Conservation (phyloP, 2,113 vertebrate species). For the Lamprotornis superbus region DNA sequence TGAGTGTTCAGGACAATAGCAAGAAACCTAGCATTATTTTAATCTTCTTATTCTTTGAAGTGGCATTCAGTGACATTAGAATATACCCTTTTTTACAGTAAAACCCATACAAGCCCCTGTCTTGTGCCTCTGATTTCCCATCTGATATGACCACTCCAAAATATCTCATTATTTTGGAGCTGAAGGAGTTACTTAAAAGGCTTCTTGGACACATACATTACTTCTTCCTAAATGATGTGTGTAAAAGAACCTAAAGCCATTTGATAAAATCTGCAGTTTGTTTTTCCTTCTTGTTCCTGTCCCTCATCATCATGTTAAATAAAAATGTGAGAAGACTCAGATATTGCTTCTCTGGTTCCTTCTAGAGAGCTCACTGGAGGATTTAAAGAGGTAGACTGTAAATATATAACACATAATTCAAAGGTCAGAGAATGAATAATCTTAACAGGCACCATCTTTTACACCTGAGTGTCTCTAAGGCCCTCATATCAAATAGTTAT, state of each 20-base stretch:
- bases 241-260: background rate
- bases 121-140: background rate
- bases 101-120: background rate
- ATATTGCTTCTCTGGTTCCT: background rate
- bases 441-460: background rate
- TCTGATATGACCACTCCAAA: background rate
- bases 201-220: background rate
- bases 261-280: background rate
- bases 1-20: constrained; percentile 2
- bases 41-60: background rate
- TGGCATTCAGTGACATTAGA: constrained; percentile 13
- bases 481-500: background rate
- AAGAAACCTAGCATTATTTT: constrained; percentile 20
- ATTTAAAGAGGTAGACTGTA: background rate
- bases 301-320: background rate
- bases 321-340: background rate
- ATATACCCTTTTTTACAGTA: background rate
- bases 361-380: background rate
- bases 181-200: background rate
- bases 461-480: background rate
- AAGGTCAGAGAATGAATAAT: background rate
- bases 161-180: background rate
- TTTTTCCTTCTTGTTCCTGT: background rate
- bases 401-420: background rate
- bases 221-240: background rate